Evolutionary conservation across 2,113 vertebrate species (phyloP), one percentile per base, ranked within the genome.

Genomic region (Bubo bubo): DNA sequence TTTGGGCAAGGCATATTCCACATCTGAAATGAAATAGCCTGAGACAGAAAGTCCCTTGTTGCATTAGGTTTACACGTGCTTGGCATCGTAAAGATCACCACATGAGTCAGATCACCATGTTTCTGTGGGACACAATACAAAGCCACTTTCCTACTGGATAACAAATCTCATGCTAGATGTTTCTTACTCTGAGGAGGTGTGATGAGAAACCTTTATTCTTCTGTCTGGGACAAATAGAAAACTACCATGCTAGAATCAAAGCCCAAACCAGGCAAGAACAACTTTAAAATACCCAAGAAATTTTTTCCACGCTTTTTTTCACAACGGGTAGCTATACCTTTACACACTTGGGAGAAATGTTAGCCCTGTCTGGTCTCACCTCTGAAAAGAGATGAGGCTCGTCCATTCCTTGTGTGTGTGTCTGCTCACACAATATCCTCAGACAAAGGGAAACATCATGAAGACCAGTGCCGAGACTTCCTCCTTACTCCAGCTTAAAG

Each of bases 331-430:
- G 30, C 18, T 47, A 8, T 39, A 45, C 11, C 21, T 70, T 47
- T 52, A 5, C 16, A 43, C 15, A 39, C 12, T 0, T 45, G 35
- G 55, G 10, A 86, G 35, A 86, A 77, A 55, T 37, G 17, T 55
- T 60, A 56, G 9, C 59, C 68, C 45, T 74, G n/a, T 28, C 59
- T 63, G 14, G 20, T 59, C 53, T 93, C 27, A 43, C 35, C 45
- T 60, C 41, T 72, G 34, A 60, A 60, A 83, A 77, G 5, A 53
- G n/a, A 35, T 0, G 0, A 79, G 10, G 23, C 5, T 73, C 39
- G 3, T 26, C 17, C 26, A 17, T 18, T 80, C 8, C 1, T 60
- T 53, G 23, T 39, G 32, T 3, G 0, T 43, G 14, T 26, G 2
- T 67, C n/a, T 75, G 28, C 73, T 81, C 60, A 62, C 41, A 77